Base-by-base conservation (phyloP, 2,888 invertebrate genomes). In the Leptogaster cylindrica region DNA sequence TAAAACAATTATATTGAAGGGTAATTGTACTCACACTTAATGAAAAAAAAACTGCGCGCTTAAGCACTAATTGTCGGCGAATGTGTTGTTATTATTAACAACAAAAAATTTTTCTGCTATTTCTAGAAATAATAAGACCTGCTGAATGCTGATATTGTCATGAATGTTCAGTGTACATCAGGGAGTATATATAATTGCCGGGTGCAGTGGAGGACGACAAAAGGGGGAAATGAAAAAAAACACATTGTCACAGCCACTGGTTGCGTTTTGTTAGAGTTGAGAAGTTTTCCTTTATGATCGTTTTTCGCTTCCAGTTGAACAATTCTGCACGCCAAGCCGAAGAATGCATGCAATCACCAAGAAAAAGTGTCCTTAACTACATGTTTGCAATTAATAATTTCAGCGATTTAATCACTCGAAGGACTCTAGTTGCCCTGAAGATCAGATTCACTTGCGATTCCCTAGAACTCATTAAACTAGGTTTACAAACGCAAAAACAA, bases 1-100 rank as follows among this genome's bases (percentile, higher is more conserved):
- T 65, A 41, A 31, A 52, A 65, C 52, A 65, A 65, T 65, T 65
- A 65, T 65, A 65, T 65, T 31, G 65, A 65, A 65, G 65, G 51
- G 65, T 65, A 65, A 65, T 65, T 65, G 65, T 50, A 65, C 36
- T 16, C 50, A 36, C 36, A 50, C 65, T 39, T 23, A n/a, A n/a
- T n/a, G 23, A 41, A 36, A 64, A 31, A 18, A 48, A 33, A 48
- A 41, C 41, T 41, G 65, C 41, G 27, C 51, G 39, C 28, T 52
- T 65, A 44, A 65, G 41, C 65, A 65, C 52, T 65, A 65, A 65
- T 65, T 65, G 52, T 52, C 39, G 51, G 20, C 27, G 7, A 25
- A 46, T 16, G 46, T 23, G 20, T 46, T 46, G 20, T 46, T 46
- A 20, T 25, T 10, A 46, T 46, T 65, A 39, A 46, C 36, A 20